These are phyloP conservation scores for Andrena trimmerana DNA, from an alignment of 2,888 invertebrate species.

Conservation along the genomic window DNA sequence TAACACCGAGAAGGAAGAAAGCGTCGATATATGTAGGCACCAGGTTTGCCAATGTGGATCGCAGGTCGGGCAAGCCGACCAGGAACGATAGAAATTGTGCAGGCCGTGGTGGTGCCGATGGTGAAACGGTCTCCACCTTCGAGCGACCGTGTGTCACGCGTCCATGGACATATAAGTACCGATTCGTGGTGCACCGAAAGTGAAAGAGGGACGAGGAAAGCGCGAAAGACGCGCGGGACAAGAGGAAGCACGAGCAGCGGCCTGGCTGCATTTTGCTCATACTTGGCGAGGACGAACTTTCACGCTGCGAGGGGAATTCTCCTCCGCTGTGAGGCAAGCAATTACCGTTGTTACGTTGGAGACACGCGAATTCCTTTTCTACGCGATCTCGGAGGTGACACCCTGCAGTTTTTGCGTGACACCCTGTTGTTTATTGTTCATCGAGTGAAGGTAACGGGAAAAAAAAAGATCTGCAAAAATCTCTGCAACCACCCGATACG, in stretches of 20 bases:
- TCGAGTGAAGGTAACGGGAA: no score
- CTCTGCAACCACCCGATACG: not conserved
- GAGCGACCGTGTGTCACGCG: conserved; percentile 57
- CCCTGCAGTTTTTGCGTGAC: conserved; percentile 23
- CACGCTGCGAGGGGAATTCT: conserved; percentile 59
- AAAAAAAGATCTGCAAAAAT: not conserved
- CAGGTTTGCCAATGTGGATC: not conserved
- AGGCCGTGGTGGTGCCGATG: conserved; percentile 2
- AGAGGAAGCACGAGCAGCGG: conserved; percentile 31
- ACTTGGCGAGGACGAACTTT: conserved; percentile 70
- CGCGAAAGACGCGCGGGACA: conserved; percentile 34
- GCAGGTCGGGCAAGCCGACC: not conserved
- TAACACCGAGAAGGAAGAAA: not conserved
- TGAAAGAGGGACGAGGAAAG: conserved; percentile 47
- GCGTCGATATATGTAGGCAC: not conserved
- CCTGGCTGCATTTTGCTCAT: conserved; percentile 61
- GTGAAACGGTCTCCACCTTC: conserved; percentile 46
- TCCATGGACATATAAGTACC: conserved; percentile 77
- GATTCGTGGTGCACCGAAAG: conserved; percentile 56
- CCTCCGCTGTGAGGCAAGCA: conserved; percentile 55
- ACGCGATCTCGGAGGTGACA: conserved; percentile 4
- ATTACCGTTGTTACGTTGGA: conserved; percentile 45
- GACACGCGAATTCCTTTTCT: conserved; percentile 43
- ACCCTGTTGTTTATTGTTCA: no score
- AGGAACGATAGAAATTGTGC: not conserved